Percentiles rank a stretch among this genome's conserved stretches.
Evolutionary conservation across 2,113 vertebrate species (phyloP).

Genomic region (Semnornis frantzii): DNA sequence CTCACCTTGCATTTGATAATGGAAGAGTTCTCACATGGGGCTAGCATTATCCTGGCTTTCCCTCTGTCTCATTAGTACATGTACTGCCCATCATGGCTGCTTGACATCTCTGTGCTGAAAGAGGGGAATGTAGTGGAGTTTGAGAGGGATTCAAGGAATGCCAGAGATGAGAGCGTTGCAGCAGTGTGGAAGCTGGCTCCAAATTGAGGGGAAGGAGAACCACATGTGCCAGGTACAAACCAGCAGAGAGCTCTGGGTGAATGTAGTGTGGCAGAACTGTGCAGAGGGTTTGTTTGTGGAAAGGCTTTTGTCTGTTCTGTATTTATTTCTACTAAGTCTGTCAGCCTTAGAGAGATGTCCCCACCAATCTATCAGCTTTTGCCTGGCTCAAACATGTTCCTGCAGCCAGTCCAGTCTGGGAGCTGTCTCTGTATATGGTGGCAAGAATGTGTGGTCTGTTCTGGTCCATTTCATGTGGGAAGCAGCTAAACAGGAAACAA

Average conservation of each 20-base stretch:
- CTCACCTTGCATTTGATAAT: neutral
- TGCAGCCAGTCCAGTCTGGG: neutral
- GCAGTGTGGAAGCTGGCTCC: neutral
- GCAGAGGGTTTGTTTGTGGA: neutral
- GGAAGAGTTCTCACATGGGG: neutral
- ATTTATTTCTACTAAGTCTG: neutral
- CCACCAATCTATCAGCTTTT: neutral
- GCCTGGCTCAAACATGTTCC: neutral
- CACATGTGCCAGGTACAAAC: neutral
- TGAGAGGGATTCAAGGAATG: neutral
- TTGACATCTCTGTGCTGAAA: neutral
- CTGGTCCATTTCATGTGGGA: neutral
- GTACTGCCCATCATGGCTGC: neutral
- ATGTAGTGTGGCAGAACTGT: neutral
- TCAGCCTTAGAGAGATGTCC: neutral
- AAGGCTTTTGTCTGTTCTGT: neutral
- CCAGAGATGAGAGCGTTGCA: neutral
- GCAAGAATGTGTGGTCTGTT: neutral
- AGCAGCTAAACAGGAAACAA: neutral
- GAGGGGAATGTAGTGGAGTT: neutral
- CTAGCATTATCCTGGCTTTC: neutral
- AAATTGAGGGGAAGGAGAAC: neutral
- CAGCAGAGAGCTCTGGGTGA: neutral
- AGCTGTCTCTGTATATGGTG: neutral
- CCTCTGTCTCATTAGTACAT: neutral